A percentile compares a stretch with the other conserved stretches of the same genome.
Conservation (phyloP, 1,140 invertebrate species). For the Adoxophyes honmai region DNA sequence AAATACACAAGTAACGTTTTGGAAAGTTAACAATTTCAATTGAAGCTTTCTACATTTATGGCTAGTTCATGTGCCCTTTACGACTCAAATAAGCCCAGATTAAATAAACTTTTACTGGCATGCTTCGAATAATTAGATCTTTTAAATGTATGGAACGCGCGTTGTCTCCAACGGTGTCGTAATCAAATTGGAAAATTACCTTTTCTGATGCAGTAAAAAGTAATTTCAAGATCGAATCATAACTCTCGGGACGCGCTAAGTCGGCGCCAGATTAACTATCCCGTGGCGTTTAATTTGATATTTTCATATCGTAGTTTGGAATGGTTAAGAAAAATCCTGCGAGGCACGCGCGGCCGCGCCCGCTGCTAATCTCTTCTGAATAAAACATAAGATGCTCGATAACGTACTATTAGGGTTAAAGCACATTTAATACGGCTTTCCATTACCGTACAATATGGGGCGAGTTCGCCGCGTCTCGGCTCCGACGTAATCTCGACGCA, state of each 20-base stretch:
- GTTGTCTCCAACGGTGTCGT: too few relatives aligned
- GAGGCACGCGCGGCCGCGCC: constrained; percentile 39
- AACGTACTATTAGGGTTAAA: constrained; percentile 63
- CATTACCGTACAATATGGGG: constrained; percentile 52
- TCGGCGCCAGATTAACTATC: constrained; percentile 15
- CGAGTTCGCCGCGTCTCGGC: constrained; percentile 32
- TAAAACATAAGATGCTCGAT: constrained; percentile 71
- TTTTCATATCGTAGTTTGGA: constrained; percentile 48
- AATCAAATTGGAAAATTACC: not conserved
- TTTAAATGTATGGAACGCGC: too few relatives aligned
- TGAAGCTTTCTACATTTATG: too few relatives aligned
- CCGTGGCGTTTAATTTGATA: constrained; percentile 35
- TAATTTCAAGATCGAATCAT: not conserved
- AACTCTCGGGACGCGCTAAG: not conserved
- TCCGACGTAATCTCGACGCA: constrained; percentile 44
- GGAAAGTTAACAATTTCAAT: too few relatives aligned
- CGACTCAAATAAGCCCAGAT: too few relatives aligned
- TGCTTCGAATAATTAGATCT: too few relatives aligned
- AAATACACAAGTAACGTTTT: too few relatives aligned
- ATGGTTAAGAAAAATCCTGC: constrained; percentile 53
- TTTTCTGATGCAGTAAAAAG: not conserved
- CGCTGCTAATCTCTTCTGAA: constrained; percentile 64
- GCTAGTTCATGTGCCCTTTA: too few relatives aligned
- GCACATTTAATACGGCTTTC: constrained; percentile 65
- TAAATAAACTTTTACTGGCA: too few relatives aligned